Conservation (phyloP, 2,888 invertebrate genomes). For the Drosophila peninsularis region DNA sequence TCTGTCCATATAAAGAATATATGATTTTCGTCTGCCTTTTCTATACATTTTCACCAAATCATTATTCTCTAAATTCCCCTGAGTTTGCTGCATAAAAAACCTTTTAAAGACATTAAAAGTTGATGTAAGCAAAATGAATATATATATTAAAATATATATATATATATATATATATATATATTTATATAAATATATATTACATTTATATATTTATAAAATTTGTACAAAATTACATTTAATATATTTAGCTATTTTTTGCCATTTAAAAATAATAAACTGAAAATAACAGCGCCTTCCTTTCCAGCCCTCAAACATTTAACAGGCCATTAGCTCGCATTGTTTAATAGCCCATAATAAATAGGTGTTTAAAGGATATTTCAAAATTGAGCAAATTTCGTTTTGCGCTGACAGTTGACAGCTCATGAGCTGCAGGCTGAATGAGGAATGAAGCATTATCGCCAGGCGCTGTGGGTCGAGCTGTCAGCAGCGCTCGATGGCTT, state of each 20-base stretch:
- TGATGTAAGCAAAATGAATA: not conserved
- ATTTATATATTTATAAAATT: not conserved
- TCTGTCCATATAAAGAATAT: no score
- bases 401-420: constrained; percentile 52
- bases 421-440: constrained; percentile 37
- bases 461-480: constrained; percentile 47
- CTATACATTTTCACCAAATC: no score
- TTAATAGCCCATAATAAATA: constrained; percentile 28
- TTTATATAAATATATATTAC: not conserved
- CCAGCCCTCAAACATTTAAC: not conserved
- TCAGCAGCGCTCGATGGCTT: constrained; percentile 54
- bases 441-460: constrained; percentile 27
- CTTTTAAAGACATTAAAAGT: not conserved
- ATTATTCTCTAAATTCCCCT: no score
- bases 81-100: not conserved
- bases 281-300: not conserved
- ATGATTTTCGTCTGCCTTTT: no score
- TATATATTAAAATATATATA: not conserved
- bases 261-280: not conserved
- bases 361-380: constrained; percentile 17
- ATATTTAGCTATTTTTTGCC: not conserved
- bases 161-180: not conserved
- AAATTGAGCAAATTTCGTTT: constrained; percentile 17
- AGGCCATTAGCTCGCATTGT: constrained; percentile 14
- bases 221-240: not conserved